Evolutionary conservation across 2,113 vertebrate genomes (phyloP).

Genomic region (Epinephelus moara): DNA sequence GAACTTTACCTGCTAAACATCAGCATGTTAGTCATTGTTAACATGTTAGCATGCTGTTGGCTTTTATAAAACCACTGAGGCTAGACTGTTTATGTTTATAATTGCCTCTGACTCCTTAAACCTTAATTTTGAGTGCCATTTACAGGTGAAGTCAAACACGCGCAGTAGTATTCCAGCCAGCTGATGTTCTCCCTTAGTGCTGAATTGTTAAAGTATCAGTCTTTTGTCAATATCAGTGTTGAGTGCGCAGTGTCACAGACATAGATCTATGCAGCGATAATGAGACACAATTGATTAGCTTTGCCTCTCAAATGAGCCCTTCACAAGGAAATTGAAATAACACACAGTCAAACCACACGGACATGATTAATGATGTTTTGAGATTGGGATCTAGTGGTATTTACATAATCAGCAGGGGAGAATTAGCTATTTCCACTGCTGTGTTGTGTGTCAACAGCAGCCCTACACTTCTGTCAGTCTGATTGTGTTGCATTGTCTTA

Average conservation of each 20-base stretch:
- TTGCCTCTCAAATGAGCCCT: constrained; percentile 70
- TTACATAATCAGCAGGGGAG: constrained; percentile 75
- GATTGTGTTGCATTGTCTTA: constrained; percentile 57
- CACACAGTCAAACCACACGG: constrained; percentile 65
- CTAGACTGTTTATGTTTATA: neutral
- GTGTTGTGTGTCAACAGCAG: constrained; percentile 34
- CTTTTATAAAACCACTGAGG: neutral
- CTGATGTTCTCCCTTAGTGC: constrained; percentile 24
- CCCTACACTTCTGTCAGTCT: constrained; percentile 38
- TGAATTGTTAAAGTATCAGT: constrained; percentile 57
- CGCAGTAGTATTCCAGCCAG: neutral
- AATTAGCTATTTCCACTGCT: constrained; percentile 56
- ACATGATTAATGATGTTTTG: constrained; percentile 80
- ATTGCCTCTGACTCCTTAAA: constrained; percentile 7
- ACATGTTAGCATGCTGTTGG: neutral
- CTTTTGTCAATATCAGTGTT: constrained; percentile 68
- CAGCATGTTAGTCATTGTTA: neutral
- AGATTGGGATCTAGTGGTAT: constrained; percentile 73
- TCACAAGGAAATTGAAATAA: constrained; percentile 75
- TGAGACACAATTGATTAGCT: constrained; percentile 82
- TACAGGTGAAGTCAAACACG: constrained; percentile 37
- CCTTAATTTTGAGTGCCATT: neutral
- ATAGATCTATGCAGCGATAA: constrained; percentile 76
- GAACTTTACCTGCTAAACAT: neutral
- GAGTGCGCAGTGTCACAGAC: constrained; percentile 57